These are phyloP conservation scores for Bucorvus abyssinicus DNA, from an alignment of 2,797 vertebrate species.

Conservation along the genomic window DNA sequence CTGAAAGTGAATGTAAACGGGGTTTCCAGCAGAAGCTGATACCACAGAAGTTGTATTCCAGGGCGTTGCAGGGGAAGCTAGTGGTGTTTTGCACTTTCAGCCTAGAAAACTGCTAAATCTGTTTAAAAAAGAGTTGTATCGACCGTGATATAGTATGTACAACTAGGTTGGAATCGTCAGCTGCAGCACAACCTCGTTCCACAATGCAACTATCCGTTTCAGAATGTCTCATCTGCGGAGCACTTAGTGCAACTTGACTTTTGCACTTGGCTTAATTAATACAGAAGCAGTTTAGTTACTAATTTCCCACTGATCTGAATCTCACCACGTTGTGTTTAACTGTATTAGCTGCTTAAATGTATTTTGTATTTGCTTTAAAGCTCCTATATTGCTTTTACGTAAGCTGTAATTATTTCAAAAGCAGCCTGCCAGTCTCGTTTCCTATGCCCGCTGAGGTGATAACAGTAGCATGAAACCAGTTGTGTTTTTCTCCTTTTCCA, in stretches of 20 bases:
- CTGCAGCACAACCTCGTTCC: not conserved
- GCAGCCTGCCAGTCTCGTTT: not conserved
- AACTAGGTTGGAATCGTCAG: not conserved
- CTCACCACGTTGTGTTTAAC: not conserved
- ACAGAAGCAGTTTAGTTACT: not conserved
- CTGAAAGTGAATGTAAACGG: not conserved
- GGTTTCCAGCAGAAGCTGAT: not conserved
- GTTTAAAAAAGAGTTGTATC: not conserved
- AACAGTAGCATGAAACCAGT: not conserved
- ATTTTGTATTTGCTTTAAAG: not conserved
- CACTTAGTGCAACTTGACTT: not conserved
- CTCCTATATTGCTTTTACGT: not conserved
- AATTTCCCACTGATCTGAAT: not conserved
- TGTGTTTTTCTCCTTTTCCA: not conserved
- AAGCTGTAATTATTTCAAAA: not conserved
- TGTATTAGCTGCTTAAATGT: not conserved
- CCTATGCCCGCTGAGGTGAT: not conserved
- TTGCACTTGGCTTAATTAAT: not conserved
- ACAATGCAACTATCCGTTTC: not conserved
- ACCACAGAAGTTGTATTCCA: not conserved
- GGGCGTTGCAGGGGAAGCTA: not conserved
- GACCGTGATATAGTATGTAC: fast-evolving
- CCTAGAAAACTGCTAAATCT: not conserved
- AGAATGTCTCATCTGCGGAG: not conserved
- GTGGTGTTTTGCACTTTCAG: not conserved